Evolutionary conservation across 2,888 invertebrate genomes (phyloP), one percentile per base, ranked within the genome.

Genomic region (Mythimna loreyi): DNA sequence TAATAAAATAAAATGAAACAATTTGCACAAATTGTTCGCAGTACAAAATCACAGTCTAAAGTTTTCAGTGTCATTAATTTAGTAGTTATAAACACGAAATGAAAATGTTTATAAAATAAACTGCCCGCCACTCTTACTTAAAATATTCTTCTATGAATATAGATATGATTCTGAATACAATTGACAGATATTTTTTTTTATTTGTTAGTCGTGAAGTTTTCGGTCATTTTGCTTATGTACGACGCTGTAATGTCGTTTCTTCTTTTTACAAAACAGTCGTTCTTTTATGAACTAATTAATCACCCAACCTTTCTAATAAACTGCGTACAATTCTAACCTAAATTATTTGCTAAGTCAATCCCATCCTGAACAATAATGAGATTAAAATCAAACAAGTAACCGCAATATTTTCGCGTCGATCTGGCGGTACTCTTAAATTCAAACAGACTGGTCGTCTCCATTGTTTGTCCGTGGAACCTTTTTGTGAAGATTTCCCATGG

Each of bases 401-500:
- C 70, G 65, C 78, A 80, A 78, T 77, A 71, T 81, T 82, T 79
- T 79, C 47, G 25, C 69, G 50, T 72, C 70, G 56, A 72, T 83
- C 81, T 85, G 77, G 65, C 55, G 63, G 71, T 75, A 64, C 81
- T 75, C 80, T 84, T 87, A 86, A 86, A 88, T 87, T 89, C 88
- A 90, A 92, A 89, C 87, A 90, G 87, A 81, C 86, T 83, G 84
- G 84, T 82, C 85, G 81, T 77, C 88, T 87, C 86, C 86, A 90
- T 92, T 93, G 93, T 93, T 94, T 92, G 91, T 87, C 86, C 87
- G 83, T 85, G 87, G 85, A 92, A 92, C 92, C 93, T 94, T 93
- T 94, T 93, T 91, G 91, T 89, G 86, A 86, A 94, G 92, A 95
- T 95, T 95, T 95, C 95, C 94, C 94, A 75, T 69, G 94, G 88